Evolutionary conservation across 2,888 invertebrate species (phyloP).

Genomic region (Dione juno): DNA sequence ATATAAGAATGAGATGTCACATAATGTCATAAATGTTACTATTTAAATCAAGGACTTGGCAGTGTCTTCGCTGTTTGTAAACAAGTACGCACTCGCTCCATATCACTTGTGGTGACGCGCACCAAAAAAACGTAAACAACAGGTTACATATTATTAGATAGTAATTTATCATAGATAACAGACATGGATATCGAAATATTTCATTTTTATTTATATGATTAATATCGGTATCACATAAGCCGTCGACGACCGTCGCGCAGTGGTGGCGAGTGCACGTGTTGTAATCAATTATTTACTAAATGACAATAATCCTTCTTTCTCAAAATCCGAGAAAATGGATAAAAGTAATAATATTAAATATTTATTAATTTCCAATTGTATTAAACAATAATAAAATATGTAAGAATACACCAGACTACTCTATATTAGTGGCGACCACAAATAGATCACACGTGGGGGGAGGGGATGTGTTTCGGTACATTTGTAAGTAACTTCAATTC

Average conservation of each 20-base stretch:
- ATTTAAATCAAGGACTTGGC: slow-evolving; percentile 14
- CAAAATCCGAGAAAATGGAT: too few species aligned
- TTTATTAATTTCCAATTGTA: too few species aligned
- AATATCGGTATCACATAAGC: too few species aligned
- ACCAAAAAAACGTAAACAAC: neutral
- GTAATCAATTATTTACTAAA: too few species aligned
- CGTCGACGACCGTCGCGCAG: too few species aligned
- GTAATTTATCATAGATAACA: neutral
- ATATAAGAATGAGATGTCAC: neutral
- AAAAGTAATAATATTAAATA: too few species aligned
- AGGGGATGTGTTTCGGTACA: too few species aligned
- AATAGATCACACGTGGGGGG: neutral
- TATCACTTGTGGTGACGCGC: neutral
- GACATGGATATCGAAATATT: neutral
- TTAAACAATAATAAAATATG: too few species aligned
- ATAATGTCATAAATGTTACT: neutral
- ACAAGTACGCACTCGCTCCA: slow-evolving; percentile 7
- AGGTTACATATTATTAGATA: neutral
- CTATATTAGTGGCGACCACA: neutral
- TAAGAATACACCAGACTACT: too few species aligned
- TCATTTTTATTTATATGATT: too few species aligned
- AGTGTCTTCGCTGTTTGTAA: slow-evolving; percentile 10
- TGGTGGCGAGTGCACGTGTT: too few species aligned
- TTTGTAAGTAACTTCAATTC: neutral
- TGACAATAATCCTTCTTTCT: too few species aligned